Base-by-base conservation (phyloP, 1,140 invertebrate species). In the Temnothorax nylanderi region DNA sequence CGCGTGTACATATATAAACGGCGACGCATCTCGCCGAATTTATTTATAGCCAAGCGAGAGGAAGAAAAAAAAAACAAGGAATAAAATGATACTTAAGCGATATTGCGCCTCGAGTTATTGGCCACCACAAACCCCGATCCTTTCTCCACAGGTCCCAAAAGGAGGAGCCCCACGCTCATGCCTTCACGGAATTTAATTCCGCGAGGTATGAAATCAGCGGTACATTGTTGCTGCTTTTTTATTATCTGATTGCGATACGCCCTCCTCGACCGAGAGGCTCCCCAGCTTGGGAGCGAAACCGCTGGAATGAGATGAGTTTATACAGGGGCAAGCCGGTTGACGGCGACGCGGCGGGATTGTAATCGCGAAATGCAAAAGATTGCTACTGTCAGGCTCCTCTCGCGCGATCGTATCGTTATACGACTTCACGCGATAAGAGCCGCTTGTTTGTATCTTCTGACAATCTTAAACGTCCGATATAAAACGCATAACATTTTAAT, bases 11-110 rank as follows among this genome's bases (percentile, higher is more conserved):
- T 56, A 26, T 80, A 87, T 75, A 64, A 58, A 62, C 26, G 13
- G 34, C 37, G 16, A 69, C 18, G 47, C 13, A 13, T 44, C 51
- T 5, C 67, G 18, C 16, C 51, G 58, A 62, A 71, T 11, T 90
- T 90, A 88, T 88, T 86, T 86, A 88, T 90, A 90, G 60, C 58
- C 34, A 75, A 80, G 81, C n/a, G n/a, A 81, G 41, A 69, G 49
- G 18, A 69, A 41, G 56, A 75, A 81, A 41, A 60, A 75, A 81
- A 75, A 58, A 58, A 62, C 3, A 58, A 47, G 32, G 21, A 90
- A 90, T 88, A 86, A 62, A 86, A 75, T 51, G 44, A 77, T 87
- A 90, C 81, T 90, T 80, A 72, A 81, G 44, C 47, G 5, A 21
- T 18, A 80, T 80, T 67, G 62, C 41, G 34, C 26, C 16, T 37